A percentile compares a stretch with the other conserved stretches of the same genome.
These are phyloP conservation scores for Bergia sp. DNA, from an alignment of 92 coral and sea anemone species.

Conservation along the genomic window DNA sequence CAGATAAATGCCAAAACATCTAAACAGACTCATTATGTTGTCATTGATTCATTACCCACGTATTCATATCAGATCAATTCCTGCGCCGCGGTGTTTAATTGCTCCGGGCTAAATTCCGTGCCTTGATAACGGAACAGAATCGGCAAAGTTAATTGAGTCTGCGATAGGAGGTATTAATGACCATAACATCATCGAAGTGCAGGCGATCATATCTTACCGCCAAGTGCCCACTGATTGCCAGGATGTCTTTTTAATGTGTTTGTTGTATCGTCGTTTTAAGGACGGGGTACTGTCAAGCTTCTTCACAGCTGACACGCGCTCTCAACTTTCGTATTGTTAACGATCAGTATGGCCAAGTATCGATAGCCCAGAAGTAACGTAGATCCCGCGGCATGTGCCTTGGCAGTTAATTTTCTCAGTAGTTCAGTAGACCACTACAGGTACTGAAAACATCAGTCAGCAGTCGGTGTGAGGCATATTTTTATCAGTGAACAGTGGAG, in stretches of 20 bases:
- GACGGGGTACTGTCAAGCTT: background rate
- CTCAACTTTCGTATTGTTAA: background rate
- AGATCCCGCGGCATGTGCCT: background rate
- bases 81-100: background rate
- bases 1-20: background rate
- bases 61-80: background rate
- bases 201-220: background rate
- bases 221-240: background rate
- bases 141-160: background rate
- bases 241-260: background rate
- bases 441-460: background rate
- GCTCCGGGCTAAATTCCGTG: slow-evolving; percentile 10
- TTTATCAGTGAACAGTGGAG: slow-evolving; percentile 1
- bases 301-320: background rate
- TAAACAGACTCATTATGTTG: background rate
- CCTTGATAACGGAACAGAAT: slow-evolving; percentile 15
- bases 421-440: background rate
- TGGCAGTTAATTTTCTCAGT: background rate
- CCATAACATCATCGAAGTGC: background rate
- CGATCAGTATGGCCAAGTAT: no score
- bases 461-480: background rate
- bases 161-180: background rate
- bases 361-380: background rate
- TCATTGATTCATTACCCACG: background rate
- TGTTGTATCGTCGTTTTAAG: background rate